Conservation (phyloP, 2,888 invertebrate genomes). For the Erannis defoliaria region DNA sequence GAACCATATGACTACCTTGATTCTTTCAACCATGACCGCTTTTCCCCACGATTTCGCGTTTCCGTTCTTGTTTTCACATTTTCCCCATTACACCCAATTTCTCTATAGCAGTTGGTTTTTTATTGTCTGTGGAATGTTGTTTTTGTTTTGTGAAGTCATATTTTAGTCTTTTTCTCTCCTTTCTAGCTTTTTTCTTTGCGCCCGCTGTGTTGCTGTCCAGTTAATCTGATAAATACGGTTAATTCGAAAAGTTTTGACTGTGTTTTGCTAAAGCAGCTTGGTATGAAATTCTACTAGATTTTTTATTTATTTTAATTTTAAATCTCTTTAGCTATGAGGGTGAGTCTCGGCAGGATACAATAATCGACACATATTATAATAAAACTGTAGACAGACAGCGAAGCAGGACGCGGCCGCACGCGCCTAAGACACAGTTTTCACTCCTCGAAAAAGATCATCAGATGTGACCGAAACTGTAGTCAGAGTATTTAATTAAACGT, state of each 20-base stretch:
- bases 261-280: not conserved
- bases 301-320: not conserved
- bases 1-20: constrained; percentile 15
- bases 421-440: too few relatives aligned
- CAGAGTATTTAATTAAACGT: too few relatives aligned
- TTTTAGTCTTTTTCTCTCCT: constrained; percentile 34
- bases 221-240: constrained; percentile 34
- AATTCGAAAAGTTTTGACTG: constrained; percentile 31
- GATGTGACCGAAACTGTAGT: too few relatives aligned
- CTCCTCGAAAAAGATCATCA: too few relatives aligned
- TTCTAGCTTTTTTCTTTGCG: constrained; percentile 6
- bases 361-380: too few relatives aligned
- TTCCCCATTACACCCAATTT: constrained; percentile 53
- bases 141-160: constrained; percentile 46
- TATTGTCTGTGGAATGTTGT: constrained; percentile 46
- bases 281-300: not conserved
- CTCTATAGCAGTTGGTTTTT: constrained; percentile 47
- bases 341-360: too few relatives aligned
- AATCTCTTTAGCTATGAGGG: too few relatives aligned
- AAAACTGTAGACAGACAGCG: too few relatives aligned
- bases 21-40: constrained; percentile 28
- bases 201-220: constrained; percentile 14
- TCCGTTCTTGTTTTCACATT: constrained; percentile 47
- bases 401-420: too few relatives aligned
- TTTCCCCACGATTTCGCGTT: constrained; percentile 36